Evolutionary conservation across 2,797 vertebrate genomes (phyloP).

Genomic region (Bucorvus abyssinicus): DNA sequence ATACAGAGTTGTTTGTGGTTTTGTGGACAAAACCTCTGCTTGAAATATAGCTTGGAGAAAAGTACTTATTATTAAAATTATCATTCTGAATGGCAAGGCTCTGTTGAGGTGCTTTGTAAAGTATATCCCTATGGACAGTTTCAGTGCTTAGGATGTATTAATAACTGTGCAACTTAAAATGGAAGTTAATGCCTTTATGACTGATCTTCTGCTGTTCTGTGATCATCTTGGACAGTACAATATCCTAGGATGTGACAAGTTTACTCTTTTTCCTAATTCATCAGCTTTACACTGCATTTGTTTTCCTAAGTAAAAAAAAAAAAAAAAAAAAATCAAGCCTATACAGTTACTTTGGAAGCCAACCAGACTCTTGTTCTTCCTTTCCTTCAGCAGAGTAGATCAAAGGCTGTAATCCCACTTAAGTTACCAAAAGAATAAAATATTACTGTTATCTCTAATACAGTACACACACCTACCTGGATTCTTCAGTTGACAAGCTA

Average conservation of each 20-base stretch:
- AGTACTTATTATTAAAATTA: not conserved
- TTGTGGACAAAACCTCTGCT: not conserved
- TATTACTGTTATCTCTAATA: not conserved
- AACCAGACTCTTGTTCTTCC: not conserved
- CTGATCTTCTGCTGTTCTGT: not conserved
- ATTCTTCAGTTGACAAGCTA: not conserved
- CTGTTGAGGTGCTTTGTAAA: not conserved
- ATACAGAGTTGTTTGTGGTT: not conserved
- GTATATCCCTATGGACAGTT: not conserved
- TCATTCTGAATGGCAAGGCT: not conserved
- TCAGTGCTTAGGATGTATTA: not conserved
- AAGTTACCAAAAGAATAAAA: not conserved
- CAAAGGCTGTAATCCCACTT: not conserved
- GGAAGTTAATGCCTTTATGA: not conserved
- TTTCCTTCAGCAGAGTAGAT: not conserved
- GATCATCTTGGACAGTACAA: not conserved
- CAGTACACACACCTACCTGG: not conserved
- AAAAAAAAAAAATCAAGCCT: not conserved
- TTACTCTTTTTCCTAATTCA: not conserved
- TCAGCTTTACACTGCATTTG: not conserved
- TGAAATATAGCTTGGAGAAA: not conserved
- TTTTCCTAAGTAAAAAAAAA: not conserved
- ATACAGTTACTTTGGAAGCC: not conserved
- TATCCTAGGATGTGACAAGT: not conserved
- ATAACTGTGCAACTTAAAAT: not conserved